Evolutionary conservation across 2,113 vertebrate genomes (phyloP).

Genomic region (Mugil cephalus): DNA sequence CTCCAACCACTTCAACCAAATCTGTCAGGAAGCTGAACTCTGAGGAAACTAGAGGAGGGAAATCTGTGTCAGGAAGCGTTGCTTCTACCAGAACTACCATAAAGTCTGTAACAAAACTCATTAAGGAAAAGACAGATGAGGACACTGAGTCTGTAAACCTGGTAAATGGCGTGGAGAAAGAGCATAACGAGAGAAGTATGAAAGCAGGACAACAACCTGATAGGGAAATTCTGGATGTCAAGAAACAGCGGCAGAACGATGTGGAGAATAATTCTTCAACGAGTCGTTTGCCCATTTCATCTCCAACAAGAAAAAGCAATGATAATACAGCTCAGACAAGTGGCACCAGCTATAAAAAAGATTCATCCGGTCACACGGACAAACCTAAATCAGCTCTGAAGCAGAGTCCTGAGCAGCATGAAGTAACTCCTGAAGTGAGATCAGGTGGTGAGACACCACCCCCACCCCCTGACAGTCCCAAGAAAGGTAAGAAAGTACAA

Average conservation of each 20-base stretch:
- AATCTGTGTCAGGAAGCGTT: constrained; percentile 30
- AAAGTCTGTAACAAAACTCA: constrained; percentile 24
- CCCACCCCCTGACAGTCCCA: constrained; percentile 39
- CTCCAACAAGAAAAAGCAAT: constrained; percentile 52
- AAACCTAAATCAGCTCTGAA: constrained; percentile 26
- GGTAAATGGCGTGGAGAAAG: constrained; percentile 50
- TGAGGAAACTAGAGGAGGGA: constrained; percentile 58
- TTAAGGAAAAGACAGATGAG: constrained; percentile 43
- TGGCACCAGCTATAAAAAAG: constrained; percentile 39
- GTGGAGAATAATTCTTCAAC: constrained; percentile 59
- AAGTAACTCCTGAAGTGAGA: constrained; percentile 34
- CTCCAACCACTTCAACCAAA: constrained; percentile 24
- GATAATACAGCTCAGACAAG: constrained; percentile 36
- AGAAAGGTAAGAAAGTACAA: constrained; percentile 66
- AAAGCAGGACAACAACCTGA: constrained; percentile 7
- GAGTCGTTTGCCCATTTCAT: constrained; percentile 69
- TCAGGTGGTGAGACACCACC: constrained; percentile 21
- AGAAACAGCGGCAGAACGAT: constrained; percentile 32
- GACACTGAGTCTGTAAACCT: constrained; percentile 37
- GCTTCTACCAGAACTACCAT: constrained; percentile 57
- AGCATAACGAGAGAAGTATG: constrained; percentile 20
- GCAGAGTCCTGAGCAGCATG: constrained; percentile 48
- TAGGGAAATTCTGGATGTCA: constrained; percentile 40
- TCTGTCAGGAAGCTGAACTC: constrained; percentile 45
- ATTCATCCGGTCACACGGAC: constrained; percentile 32